Conservation (phyloP, 92 coral and sea anemone genomes). For the Galaxea fascicularis region DNA sequence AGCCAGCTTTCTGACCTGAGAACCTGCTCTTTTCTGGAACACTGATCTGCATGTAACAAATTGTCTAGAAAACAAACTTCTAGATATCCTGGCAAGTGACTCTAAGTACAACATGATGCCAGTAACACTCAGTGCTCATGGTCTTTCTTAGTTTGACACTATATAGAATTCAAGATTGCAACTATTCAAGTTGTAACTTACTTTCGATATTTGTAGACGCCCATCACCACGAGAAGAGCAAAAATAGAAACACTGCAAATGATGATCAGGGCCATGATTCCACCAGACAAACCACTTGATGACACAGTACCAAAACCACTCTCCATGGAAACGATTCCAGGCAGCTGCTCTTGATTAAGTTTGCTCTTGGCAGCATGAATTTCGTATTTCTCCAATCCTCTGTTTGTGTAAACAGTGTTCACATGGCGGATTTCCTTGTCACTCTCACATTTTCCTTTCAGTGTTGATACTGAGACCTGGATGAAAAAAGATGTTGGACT, state of each 20-base stretch:
- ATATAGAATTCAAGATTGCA: too few relatives aligned
- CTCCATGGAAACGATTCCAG: conserved; percentile 82
- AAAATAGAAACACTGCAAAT: conserved; percentile 84
- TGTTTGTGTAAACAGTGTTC: conserved; percentile 27
- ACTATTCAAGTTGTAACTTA: conserved; percentile 25
- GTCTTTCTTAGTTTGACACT: not conserved
- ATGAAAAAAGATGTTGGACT: not conserved
- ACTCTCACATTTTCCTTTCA: conserved; percentile 81
- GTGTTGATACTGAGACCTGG: conserved; percentile 75
- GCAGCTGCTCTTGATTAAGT: conserved; percentile 70
- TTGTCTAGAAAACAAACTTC: too few relatives aligned
- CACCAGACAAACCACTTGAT: conserved; percentile 62
- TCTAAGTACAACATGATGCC: too few relatives aligned
- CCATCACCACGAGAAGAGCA: conserved; percentile 74
- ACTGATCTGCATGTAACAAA: too few relatives aligned
- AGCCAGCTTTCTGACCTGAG: too few relatives aligned
- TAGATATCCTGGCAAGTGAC: too few relatives aligned
- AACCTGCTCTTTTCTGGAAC: too few relatives aligned
- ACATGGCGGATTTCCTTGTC: conserved; percentile 50
- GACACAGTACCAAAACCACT: conserved; percentile 43
- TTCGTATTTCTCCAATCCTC: conserved; percentile 19
- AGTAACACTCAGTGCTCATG: not conserved
- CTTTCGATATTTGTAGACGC: conserved; percentile 82
- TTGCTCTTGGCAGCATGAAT: conserved; percentile 32
- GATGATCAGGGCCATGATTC: conserved; percentile 85